Evolutionary conservation across 2,888 invertebrate species (phyloP).

Genomic region (Stenurella melanura): DNA sequence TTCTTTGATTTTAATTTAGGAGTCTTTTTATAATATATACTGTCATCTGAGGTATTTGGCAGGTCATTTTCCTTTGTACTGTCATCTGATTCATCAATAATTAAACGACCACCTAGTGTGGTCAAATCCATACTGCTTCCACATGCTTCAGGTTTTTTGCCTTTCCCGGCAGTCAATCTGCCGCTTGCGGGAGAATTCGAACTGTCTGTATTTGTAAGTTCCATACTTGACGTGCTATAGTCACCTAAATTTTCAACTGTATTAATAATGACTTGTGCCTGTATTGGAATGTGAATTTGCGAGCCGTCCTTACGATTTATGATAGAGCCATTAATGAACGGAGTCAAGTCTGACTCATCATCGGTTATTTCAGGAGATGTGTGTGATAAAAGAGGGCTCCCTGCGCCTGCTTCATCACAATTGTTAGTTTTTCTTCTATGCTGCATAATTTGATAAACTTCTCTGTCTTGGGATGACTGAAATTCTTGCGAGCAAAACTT

Average conservation of each 20-base stretch:
- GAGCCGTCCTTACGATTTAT: not conserved
- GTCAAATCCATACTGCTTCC: constrained; percentile 38
- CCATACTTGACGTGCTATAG: constrained; percentile 17
- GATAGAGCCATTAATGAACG: constrained; percentile 44
- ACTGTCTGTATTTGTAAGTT: not conserved
- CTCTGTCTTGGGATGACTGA: constrained; percentile 38
- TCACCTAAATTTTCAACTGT: not conserved
- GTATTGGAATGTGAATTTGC: not conserved
- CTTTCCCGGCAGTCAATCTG: not conserved
- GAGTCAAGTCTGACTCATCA: constrained; percentile 56
- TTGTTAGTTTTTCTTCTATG: constrained; percentile 5
- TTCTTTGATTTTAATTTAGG: constrained; percentile 37
- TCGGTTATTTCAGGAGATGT: constrained; percentile 52
- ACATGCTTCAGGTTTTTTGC: not conserved
- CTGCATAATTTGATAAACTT: constrained; percentile 44
- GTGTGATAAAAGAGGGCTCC: not conserved
- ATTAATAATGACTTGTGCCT: not conserved
- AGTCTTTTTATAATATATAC: constrained; percentile 42
- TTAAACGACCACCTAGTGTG: not conserved
- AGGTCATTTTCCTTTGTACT: constrained; percentile 28
- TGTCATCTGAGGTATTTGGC: constrained; percentile 27
- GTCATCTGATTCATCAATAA: not conserved
- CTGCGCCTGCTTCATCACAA: not conserved
- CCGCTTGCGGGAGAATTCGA: not conserved
- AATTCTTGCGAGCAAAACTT: constrained; percentile 27